A percentile compares a stretch with the other conserved stretches of the same genome.
These are phyloP conservation scores for Pseudoatta argentina DNA, from an alignment of 1,140 invertebrate genomes.

Conservation along the genomic window DNA sequence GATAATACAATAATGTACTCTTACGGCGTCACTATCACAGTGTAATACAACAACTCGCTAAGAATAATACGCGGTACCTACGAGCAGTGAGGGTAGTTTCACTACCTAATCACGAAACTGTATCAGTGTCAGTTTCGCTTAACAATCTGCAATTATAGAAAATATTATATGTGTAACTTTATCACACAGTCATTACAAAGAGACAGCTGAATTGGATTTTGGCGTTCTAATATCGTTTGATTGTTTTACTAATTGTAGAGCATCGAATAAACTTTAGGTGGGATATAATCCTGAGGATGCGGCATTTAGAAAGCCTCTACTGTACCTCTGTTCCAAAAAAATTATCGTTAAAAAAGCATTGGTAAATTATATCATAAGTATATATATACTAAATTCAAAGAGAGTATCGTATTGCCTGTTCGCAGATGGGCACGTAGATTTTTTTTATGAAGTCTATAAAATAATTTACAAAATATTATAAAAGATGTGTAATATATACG, in stretches of 20 bases:
- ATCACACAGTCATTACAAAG: constrained; percentile 36
- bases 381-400: constrained; percentile 56
- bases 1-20: constrained; percentile 65
- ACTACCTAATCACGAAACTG: constrained; percentile 88
- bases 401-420: constrained; percentile 68
- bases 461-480: constrained; percentile 61
- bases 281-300: constrained; percentile 79
- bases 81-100: constrained; percentile 87
- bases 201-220: constrained; percentile 28
- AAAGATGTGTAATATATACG: constrained; percentile 59
- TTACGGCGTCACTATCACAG: constrained; percentile 91
- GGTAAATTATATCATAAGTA: constrained; percentile 53
- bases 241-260: constrained; percentile 75
- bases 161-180: constrained; percentile 39
- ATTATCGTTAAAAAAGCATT: constrained; percentile 41
- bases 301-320: constrained; percentile 79
- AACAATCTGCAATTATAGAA: constrained; percentile 53
- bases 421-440: constrained; percentile 46
- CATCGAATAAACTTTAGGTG: constrained; percentile 76
- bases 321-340: constrained; percentile 77
- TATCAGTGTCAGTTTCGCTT: constrained; percentile 80
- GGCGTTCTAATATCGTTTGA: constrained; percentile 32
- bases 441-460: constrained; percentile 66
- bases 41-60: constrained; percentile 88
- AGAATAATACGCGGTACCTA: constrained; percentile 87